Conservation (phyloP, 2,888 invertebrate species). For the Cetonia aurata region DNA sequence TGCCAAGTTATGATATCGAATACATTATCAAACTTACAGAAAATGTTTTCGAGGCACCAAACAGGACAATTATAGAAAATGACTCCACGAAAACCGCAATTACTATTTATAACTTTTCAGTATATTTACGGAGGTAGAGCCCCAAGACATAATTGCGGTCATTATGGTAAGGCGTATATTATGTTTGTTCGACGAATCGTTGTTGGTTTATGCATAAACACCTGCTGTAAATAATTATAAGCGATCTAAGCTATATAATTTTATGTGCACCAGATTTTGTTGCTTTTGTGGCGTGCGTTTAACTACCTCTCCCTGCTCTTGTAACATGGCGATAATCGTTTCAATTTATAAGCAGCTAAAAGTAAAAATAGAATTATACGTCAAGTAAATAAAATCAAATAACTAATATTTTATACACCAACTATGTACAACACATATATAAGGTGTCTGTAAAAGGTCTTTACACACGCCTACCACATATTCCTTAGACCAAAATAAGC, state of each 20-base stretch:
- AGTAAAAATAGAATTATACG: no score
- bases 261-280: constrained; percentile 18
- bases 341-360: background rate
- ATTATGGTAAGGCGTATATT: constrained; percentile 34
- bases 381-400: no score
- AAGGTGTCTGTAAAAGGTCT: no score
- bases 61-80: constrained; percentile 35
- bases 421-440: no score
- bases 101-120: constrained; percentile 39
- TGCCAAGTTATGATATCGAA: constrained; percentile 4
- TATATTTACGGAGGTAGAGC: constrained; percentile 38
- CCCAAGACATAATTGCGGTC: constrained; percentile 30
- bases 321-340: constrained; percentile 20
- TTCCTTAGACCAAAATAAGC: no score
- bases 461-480: no score
- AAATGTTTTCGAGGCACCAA: constrained; percentile 22
- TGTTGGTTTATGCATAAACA: constrained; percentile 34
- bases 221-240: constrained; percentile 39
- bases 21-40: background rate
- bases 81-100: constrained; percentile 40
- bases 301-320: constrained; percentile 6
- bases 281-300: constrained; percentile 9
- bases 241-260: constrained; percentile 29
- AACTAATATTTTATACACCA: no score
- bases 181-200: constrained; percentile 38